Base-by-base conservation (phyloP, 2,888 invertebrate genomes). In the Apotomis turbidana region DNA sequence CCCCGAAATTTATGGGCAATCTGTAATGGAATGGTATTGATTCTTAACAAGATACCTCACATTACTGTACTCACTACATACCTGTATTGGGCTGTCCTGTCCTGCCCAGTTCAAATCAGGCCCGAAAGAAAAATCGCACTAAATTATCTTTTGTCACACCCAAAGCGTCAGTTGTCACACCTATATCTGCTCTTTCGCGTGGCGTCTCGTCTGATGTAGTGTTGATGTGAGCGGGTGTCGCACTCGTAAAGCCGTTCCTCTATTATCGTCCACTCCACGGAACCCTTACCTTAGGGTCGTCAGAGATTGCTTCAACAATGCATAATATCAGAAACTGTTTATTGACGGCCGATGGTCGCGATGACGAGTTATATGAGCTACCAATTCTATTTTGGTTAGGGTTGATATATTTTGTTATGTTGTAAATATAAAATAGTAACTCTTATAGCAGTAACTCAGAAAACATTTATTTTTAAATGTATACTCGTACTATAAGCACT, bases 231-330 rank as follows among this genome's bases (percentile, higher is more conserved):
- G 84, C 87, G 89, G 85, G 87, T 87, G 88, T 87, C 83, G 84
- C 85, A 84, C 85, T 90, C 91, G 90, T 91, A 90, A 91, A 91
- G 87, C 81, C 85, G 86, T 83, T 86, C 85, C 86, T 87, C 88
- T 90, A 90, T 91, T 90, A 90, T 87, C 85, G 87, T 83, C 83
- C 85, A 86, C 84, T 85, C 85, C 79, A 82, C 79, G 79, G 76
- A 81, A 78, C 80, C 82, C 80, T 86, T 81, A 87, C 85, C 87
- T 87, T 81, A 76, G 83, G 82, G 81, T 81, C 79, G 75, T 74
- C 79, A 70, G 74, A 79, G 80, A 82, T 79, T 80, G 77, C 76
- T 78, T 77, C 79, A 66, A 72, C 70, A 75, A 74, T 78, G 79
- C 80, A 79, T 80, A 78, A 79, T 78, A 80, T 74, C 70, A 72